Conservation (phyloP, 2,797 vertebrate genomes). For the Clarias platycephalus region DNA sequence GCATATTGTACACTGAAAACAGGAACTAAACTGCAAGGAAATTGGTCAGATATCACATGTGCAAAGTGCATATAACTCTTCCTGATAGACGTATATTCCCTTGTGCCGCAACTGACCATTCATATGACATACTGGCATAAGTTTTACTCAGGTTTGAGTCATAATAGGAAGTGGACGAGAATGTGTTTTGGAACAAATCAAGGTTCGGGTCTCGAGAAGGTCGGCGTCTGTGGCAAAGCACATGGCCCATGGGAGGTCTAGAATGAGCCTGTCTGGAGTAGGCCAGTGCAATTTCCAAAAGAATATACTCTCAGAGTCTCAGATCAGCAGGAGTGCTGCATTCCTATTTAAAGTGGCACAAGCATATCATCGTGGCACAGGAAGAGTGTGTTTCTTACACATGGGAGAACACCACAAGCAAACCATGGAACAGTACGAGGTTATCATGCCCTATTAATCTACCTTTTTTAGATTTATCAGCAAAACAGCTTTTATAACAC, state of each 20-base stretch:
- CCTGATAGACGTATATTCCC: not conserved
- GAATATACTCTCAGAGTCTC: not conserved
- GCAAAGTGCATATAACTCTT: not conserved
- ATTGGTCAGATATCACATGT: not conserved
- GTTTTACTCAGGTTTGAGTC: not conserved
- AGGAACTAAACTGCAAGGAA: not conserved
- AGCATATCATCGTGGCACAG: conserved; percentile 27
- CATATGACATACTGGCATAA: not conserved
- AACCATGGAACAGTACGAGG: not conserved
- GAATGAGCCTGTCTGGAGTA: conserved; percentile 29
- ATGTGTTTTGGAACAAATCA: not conserved
- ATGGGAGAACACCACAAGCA: not conserved
- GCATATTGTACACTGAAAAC: not conserved
- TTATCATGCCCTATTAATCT: not conserved
- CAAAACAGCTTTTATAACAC: not conserved
- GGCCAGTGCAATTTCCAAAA: conserved; percentile 38
- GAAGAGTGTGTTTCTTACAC: not conserved
- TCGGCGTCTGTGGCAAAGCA: conserved; percentile 45
- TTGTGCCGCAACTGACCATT: not conserved
- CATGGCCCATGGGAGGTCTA: conserved; percentile 27
- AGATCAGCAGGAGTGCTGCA: conserved; percentile 40
- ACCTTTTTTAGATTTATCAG: not conserved
- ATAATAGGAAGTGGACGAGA: conserved; percentile 3
- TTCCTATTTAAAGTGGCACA: conserved; percentile 30
- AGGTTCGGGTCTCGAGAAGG: conserved; percentile 20